Evolutionary conservation across 2,888 invertebrate species (phyloP).

Genomic region (Heliconius cydno): DNA sequence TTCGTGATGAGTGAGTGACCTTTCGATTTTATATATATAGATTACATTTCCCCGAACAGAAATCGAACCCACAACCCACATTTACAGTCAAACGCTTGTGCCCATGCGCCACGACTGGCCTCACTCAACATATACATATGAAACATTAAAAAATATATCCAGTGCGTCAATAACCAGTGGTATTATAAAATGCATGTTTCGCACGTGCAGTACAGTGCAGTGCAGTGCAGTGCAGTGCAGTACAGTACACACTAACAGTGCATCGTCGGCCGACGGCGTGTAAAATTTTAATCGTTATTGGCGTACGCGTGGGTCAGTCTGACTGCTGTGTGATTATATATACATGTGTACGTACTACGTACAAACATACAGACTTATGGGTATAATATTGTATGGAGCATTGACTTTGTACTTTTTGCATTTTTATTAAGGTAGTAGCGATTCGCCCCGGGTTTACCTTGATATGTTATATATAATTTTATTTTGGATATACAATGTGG

Average conservation of each 20-base stretch:
- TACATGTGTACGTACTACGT: not conserved
- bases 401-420: not conserved
- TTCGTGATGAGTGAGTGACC: too few relatives aligned
- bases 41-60: not conserved
- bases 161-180: not conserved
- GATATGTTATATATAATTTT: too few relatives aligned
- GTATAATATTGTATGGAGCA: not conserved
- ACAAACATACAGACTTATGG: not conserved
- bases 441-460: too few relatives aligned
- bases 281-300: slow-evolving; percentile 51
- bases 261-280: slow-evolving; percentile 33
- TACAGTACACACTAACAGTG: not conserved
- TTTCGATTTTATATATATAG: too few relatives aligned
- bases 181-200: slow-evolving; percentile 20
- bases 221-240: slow-evolving; percentile 1
- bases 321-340: slow-evolving; percentile 7
- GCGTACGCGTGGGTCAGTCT: slow-evolving; percentile 42
- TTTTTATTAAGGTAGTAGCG: not conserved
- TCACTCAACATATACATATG: not conserved
- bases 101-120: not conserved
- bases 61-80: not conserved
- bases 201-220: slow-evolving; percentile 9
- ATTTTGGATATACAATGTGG: too few relatives aligned
- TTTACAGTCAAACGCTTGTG: not conserved
- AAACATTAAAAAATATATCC: not conserved